Evolutionary conservation across 2,888 invertebrate genomes (phyloP), one percentile per base, ranked within the genome.

Genomic region (Crocallis elinguaria): DNA sequence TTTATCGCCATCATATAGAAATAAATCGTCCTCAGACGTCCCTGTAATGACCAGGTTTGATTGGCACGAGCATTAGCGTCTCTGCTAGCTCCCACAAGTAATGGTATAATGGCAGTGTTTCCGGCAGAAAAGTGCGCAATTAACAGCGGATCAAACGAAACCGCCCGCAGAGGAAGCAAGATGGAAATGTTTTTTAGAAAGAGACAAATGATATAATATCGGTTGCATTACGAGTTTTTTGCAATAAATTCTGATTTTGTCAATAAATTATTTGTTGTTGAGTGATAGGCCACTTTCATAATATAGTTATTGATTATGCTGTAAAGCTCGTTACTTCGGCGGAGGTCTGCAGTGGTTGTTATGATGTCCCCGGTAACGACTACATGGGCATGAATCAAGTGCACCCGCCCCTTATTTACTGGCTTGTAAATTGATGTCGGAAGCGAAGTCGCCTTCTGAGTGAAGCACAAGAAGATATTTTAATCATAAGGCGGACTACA

Each of bases 51-150:
- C 21, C 7, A 8, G 19, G 30, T 49, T 41, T 54, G 58, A 58
- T 49, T 51, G 48, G 50, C 49, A 41, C 30, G 35, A 38, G 38
- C 37, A 45, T 35, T 49, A 45, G 36, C 50, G 32, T 6, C 30
- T 14, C 29, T 37, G 9, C 17, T 33, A 11, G 38, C 23, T 30
- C 32, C 41, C 46, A 12, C 36, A 65, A 67, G 60, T 73, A 70
- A 71, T 70, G 57, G 63, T 52, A 61, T 75, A 69, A 73, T 75
- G 51, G 51, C 48, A 23, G 51, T 17, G 57, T 59, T 66, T 73
- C 73, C 71, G 71, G 64, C 69, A 66, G 66, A 73, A 73, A 71
- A 71, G 64, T 49, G 58, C 51, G 66, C 72, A 66, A 77, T 76
- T 73, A 73, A 54, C 43, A 53, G 16, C 37, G 35, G 46, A 69